These are phyloP conservation scores for Bufo gargarizans DNA, from an alignment of 2,113 vertebrate species.

Conservation along the genomic window DNA sequence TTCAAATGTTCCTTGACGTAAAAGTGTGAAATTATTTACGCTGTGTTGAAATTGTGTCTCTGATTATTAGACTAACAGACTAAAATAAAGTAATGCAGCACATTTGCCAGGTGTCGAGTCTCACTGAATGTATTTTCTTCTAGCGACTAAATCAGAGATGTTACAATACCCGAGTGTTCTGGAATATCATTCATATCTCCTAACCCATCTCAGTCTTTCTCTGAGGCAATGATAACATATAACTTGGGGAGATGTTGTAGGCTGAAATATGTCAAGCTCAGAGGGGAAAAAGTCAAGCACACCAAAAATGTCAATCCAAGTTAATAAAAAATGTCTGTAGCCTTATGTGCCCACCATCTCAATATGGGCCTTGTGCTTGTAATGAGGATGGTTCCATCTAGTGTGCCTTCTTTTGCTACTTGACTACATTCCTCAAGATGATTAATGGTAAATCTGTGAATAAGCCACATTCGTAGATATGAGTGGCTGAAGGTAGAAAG, in stretches of 20 bases:
- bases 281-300: constrained; percentile 30
- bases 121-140: background rate
- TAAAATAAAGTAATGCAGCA: background rate
- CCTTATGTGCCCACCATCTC: constrained; percentile 8
- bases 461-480: constrained; percentile 51
- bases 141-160: background rate
- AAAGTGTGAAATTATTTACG: too few species aligned
- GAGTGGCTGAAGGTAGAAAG: too few species aligned
- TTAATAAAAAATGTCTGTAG: constrained; percentile 2
- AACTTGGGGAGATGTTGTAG: constrained; percentile 27
- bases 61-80: too few species aligned
- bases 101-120: background rate
- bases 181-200: background rate
- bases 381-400: background rate
- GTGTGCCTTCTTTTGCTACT: constrained; percentile 31
- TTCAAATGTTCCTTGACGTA: too few species aligned
- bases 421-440: constrained; percentile 2
- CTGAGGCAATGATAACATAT: background rate
- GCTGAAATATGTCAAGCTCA: background rate
- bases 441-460: constrained; percentile 55
- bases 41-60: too few species aligned
- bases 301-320: constrained; percentile 23
- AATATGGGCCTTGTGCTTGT: background rate
- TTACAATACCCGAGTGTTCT: background rate
- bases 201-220: background rate